Evolutionary conservation across 1,140 invertebrate genomes (phyloP), one percentile per base, ranked within the genome.

Genomic region (Trachymyrmex septentrionalis): DNA sequence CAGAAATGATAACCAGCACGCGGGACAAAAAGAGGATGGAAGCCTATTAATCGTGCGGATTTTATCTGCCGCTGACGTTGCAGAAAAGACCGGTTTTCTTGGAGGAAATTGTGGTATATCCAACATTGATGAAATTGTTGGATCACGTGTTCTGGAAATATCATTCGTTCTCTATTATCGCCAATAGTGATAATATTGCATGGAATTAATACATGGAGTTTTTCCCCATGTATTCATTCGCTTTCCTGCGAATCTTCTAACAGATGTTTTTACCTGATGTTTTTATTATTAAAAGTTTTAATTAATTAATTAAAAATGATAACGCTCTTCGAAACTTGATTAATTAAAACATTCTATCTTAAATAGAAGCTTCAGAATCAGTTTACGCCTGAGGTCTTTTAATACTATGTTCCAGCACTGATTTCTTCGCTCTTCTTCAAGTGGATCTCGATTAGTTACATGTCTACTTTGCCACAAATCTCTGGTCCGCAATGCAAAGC

Each of bases 21-120:
- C 66, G 73, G 81, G 44, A 85, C 77, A 90, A 90, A 92, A 78
- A 75, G 77, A 64, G 63, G 67, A 6, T 55, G 61, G 84, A 50
- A 57, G 59, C 63, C 87, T 92, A 92, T 92, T 92, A 92, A 92
- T 92, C 86, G 86, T 86, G 73, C 64, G 85, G 87, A 91, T 90
- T 93, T 92, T 89, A 91, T 92, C 86, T 88, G 75, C 86, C 66
- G 86, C 72, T 66, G 72, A 90, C 88, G 81, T 76, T 86, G 85
- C 78, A 55, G 61, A 72, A 84, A 27, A 63, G 55, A 48, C 7
- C 14, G 38, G 64, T 12, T 61, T 67, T 1, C 67, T 66, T 30
- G 14, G 3, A 64, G 48, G 48, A 48, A 66, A 27, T 85, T 48
- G 16, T 53, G 24, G 0, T 75, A 53, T 61, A 50, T 50, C 6